phyloP scores from a whole-genome alignment of 2,888 invertebrate genomes.

The Orchestes rusci region DNA sequence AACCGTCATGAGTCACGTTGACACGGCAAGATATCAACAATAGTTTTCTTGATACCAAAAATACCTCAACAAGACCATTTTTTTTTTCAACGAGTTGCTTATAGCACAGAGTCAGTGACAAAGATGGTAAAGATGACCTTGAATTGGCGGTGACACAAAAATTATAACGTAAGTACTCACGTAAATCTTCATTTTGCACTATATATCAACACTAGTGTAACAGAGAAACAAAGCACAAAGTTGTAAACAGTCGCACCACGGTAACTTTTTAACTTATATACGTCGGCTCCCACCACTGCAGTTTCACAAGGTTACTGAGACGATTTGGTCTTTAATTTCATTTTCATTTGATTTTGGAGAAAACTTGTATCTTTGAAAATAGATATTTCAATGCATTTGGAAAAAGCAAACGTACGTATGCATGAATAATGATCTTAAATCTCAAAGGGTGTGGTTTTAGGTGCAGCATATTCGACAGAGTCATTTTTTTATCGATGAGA shows the following conservation, averaged over 20 bases:
- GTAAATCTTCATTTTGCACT: conserved; percentile 30
- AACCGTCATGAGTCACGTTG: no score
- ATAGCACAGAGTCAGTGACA: no score
- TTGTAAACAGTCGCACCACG: conserved; percentile 36
- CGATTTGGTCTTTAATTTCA: conserved; percentile 5
- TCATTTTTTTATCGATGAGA: no score
- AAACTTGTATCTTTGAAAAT: not conserved
- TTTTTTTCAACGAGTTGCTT: no score
- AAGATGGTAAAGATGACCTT: no score
- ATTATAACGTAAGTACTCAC: conserved; percentile 32
- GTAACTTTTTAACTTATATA: conserved; percentile 34
- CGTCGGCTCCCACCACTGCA: conserved; percentile 35
- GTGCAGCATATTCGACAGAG: no score
- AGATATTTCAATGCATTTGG: no score
- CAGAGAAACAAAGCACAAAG: conserved; percentile 26
- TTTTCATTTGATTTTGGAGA: not conserved
- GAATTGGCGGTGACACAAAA: no score
- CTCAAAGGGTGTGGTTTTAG: no score
- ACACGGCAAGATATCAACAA: not conserved
- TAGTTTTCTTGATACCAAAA: not conserved
- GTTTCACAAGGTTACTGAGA: conserved; percentile 31
- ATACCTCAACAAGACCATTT: not conserved
- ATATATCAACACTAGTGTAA: conserved; percentile 1
- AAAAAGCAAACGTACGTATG: no score
- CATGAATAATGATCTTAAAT: no score